Evolutionary conservation across 2,888 invertebrate genomes (phyloP), one percentile per base, ranked within the genome.

Genomic region (Thumatha senex): DNA sequence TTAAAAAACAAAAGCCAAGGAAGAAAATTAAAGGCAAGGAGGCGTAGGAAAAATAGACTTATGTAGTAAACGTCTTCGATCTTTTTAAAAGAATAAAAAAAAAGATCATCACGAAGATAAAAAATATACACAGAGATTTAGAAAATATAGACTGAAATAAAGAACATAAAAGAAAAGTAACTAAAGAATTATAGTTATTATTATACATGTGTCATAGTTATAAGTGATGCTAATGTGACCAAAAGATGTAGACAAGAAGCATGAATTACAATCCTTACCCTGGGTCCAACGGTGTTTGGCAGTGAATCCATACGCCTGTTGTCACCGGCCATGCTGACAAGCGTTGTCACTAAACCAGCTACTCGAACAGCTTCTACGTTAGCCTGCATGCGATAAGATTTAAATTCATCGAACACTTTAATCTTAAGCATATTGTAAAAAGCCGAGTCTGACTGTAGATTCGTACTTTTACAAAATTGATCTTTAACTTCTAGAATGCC

Each of bases 341-440:
- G 93, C 69, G 96, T 96, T 70, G 96, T 96, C 77, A 96, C 95
- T 77, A 96, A 92, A 63, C 96, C 96, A 58, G 96, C 95, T 76
- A 96, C 96, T 72, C 96, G 92, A 56, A 96, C 96, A 75, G 96
- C 96, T 84, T 96, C 96, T 83, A 96, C 95, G 90, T 96, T 96
- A 72, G 96, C 96, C 90, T 92, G 90, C 88, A 91, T 89, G 89
- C 90, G 77, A 84, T 88, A 89, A 90, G 86, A 89, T 87, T 87
- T 86, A 87, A 88, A 89, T 89, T 82, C 81, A 87, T 85, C 84
- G 82, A 80, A 72, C 71, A 74, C 68, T 63, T 67, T 72, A 70
- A 70, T 64, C 61, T 55, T 54, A 57, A 63, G 58, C 59, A 61
- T 61, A 68, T 72, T 66, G 62, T 60, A 61, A 61, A 54, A 59